Evolutionary conservation across 2,797 vertebrate species (phyloP).

Genomic region (Acrossocheilus fasciatus): DNA sequence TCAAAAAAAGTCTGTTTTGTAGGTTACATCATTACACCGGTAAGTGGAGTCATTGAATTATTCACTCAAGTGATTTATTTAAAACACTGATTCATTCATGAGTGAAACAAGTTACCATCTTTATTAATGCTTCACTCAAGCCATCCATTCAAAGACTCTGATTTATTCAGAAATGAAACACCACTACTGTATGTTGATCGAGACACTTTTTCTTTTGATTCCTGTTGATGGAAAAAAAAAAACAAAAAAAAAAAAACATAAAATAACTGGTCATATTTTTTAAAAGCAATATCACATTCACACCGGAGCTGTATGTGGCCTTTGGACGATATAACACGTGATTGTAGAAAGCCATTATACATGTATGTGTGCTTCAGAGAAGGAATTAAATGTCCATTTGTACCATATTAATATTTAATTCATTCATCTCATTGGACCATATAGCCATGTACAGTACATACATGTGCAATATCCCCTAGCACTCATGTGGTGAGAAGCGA

Average conservation of each 20-base stretch:
- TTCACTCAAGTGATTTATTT: background rate
- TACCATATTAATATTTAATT: conserved; percentile 62
- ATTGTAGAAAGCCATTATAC: conserved; percentile 64
- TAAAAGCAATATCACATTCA: background rate
- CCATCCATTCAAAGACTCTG: background rate
- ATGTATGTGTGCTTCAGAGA: conserved; percentile 26
- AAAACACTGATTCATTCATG: background rate
- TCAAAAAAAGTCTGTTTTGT: background rate
- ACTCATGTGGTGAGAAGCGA: conserved; percentile 3
- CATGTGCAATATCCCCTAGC: conserved; percentile 5
- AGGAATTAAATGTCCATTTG: conserved; percentile 58
- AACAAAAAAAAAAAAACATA: background rate
- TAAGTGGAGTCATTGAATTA: background rate
- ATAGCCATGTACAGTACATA: conserved; percentile 53
- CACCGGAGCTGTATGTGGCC: conserved; percentile 30
- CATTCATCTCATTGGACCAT: conserved; percentile 67
- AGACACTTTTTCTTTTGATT: background rate
- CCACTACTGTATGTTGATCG: background rate
- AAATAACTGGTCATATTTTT: background rate
- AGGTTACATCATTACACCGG: background rate
- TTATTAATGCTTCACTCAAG: background rate
- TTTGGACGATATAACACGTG: conserved; percentile 42
- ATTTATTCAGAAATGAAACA: background rate
- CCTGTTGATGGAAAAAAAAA: no score
- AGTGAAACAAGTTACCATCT: background rate